Evolutionary conservation across 2,888 invertebrate species (phyloP).

Genomic region (Sminthurinus aureus): DNA sequence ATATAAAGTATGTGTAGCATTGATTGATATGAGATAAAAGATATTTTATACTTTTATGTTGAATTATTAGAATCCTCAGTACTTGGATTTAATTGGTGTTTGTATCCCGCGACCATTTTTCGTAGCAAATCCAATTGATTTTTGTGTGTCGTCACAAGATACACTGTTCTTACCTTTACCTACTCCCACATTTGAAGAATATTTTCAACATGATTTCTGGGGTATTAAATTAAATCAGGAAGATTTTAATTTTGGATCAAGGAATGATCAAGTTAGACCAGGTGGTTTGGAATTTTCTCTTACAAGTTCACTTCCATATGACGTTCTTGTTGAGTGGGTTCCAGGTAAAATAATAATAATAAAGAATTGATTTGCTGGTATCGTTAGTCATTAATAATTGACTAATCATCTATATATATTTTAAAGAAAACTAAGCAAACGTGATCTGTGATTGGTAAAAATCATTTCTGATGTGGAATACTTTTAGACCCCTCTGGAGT

Average conservation of each 20-base stretch:
- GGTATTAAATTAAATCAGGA: slow-evolving; percentile 47
- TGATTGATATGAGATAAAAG: neutral
- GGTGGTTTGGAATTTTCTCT: slow-evolving; percentile 30
- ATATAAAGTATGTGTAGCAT: neutral
- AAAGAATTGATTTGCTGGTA: neutral
- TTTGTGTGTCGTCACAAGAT: slow-evolving; percentile 42
- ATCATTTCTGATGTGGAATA: neutral
- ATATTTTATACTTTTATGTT: neutral
- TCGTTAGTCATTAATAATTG: no score
- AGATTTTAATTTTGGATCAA: slow-evolving; percentile 48
- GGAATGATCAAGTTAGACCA: neutral
- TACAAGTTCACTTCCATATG: slow-evolving; percentile 49
- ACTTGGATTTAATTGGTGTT: slow-evolving; percentile 50
- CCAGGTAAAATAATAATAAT: slow-evolving; percentile 37
- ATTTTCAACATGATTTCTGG: slow-evolving; percentile 43
- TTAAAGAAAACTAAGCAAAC: no score
- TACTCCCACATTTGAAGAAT: slow-evolving; percentile 42
- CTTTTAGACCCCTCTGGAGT: slow-evolving; percentile 47
- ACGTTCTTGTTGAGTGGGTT: slow-evolving; percentile 50
- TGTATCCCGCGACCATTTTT: slow-evolving; percentile 50
- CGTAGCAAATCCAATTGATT: slow-evolving; percentile 40
- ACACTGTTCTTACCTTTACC: slow-evolving; percentile 47
- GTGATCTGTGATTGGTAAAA: neutral
- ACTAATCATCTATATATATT: no score
- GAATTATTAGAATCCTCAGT: slow-evolving; percentile 44